Conservation (phyloP, 2,888 invertebrate species). For the Danaus chrysippus region DNA sequence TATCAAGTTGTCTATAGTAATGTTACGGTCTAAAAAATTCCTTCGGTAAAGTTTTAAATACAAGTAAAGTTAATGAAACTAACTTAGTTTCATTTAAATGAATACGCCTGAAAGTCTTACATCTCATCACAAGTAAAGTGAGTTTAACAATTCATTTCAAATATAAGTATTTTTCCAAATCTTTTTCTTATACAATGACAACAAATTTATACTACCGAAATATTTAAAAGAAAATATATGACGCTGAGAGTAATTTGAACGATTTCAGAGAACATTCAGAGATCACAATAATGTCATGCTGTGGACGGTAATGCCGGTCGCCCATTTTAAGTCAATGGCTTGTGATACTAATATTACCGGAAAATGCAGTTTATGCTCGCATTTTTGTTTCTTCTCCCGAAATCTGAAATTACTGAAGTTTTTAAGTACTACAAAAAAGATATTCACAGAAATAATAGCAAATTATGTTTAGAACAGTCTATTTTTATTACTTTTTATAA, state of each 20-base stretch:
- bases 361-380: slow-evolving; percentile 56
- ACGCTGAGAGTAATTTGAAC: slow-evolving; percentile 16
- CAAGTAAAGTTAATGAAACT: too few relatives aligned
- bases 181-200: too few relatives aligned
- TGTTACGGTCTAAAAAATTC: too few relatives aligned
- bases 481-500: too few relatives aligned
- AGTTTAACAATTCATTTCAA: too few relatives aligned
- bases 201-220: too few relatives aligned
- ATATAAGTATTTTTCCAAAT: too few relatives aligned
- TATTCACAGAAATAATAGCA: neutral
- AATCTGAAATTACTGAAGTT: slow-evolving; percentile 13
- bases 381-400: slow-evolving; percentile 29
- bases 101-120: too few relatives aligned
- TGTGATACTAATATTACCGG: slow-evolving; percentile 58
- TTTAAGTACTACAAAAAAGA: neutral
- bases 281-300: slow-evolving; percentile 34
- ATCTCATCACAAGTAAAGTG: too few relatives aligned
- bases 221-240: neutral
- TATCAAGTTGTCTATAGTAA: too few relatives aligned
- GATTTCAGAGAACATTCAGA: slow-evolving; percentile 34
- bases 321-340: slow-evolving; percentile 57
- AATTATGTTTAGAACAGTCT: neutral
- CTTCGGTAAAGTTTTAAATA: too few relatives aligned
- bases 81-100: too few relatives aligned
- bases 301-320: slow-evolving; percentile 36